Evolutionary conservation across 2,888 invertebrate genomes (phyloP).

Genomic region (Endomychus coccineus): DNA sequence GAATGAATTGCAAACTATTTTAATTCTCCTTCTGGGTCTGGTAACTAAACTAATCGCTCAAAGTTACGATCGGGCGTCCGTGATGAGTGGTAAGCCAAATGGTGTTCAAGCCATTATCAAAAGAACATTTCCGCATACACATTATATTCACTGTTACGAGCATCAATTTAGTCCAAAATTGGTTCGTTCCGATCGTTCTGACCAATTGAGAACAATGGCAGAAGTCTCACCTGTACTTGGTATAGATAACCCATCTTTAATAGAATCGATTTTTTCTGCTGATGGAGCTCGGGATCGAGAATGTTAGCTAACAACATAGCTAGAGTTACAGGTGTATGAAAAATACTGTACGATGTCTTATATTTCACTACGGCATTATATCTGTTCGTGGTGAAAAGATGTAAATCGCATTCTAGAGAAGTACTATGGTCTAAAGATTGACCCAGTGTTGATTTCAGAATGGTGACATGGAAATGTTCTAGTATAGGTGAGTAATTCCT

Average conservation of each 20-base stretch:
- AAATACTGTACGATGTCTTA: conserved; percentile 91
- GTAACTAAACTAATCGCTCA: no score
- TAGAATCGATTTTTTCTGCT: conserved; percentile 78
- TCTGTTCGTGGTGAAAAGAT: conserved; percentile 74
- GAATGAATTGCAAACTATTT: no score
- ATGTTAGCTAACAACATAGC: conserved; percentile 80
- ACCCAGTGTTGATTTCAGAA: conserved; percentile 69
- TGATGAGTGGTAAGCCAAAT: no score
- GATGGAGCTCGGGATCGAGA: conserved; percentile 70
- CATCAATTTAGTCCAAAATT: no score
- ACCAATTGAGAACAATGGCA: no score
- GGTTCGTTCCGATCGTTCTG: no score
- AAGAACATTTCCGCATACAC: no score
- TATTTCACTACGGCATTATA: conserved; percentile 85
- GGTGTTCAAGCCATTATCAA: no score
- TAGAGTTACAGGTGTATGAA: conserved; percentile 82
- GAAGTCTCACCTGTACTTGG: conserved; percentile 84
- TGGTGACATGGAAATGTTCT: conserved; percentile 75
- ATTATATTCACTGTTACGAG: no score
- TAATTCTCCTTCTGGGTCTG: no score
- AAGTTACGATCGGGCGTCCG: no score
- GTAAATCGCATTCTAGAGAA: conserved; percentile 54
- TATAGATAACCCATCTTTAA: conserved; percentile 92
- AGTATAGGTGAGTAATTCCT: conserved; percentile 70
- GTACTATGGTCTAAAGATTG: conserved; percentile 74